Evolutionary conservation across 2,888 invertebrate species (phyloP), one percentile per base, ranked within the genome.

Genomic region (Aporophyla nigra): DNA sequence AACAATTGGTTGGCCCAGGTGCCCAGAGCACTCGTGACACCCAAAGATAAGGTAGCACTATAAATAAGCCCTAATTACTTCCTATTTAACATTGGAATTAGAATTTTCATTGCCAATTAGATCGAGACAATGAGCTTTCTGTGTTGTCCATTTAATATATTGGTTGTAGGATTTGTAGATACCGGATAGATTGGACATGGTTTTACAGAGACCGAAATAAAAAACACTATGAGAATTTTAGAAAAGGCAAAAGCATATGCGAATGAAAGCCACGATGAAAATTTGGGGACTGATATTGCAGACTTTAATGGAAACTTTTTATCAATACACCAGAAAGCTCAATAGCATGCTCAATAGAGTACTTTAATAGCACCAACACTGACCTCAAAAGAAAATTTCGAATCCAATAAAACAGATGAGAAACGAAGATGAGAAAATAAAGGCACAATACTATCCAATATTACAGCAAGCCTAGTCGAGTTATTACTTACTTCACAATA

Each of bases 21-120:
- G 81, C 71, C 80, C 76, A 80, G 83, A 76, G 82, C 87, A 86
- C 86, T 93, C 93, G 94, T 93, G 94, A 91, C 91, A 90, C 90
- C 90, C 86, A 81, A 90, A 94, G 95, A 95, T 95, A 95, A 95
- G 93, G 93, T 91, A 92, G 92, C 91, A 88, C 93, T 89, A 95
- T 95, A 95, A 94, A 95, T 95, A 93, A 94, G 88, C 92, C 88
- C 94, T 95, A 95, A 96, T 96, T 95, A 95, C 95, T 94, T 92
- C 92, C 93, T 93, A 93, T 92, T 92, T 93, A 91, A 90, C 88
- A 90, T 89, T 88, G 85, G 90, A 90, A 88, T 86, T 87, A 85
- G 90, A 89, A 90, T 90, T 91, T 90, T 91, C 91, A 90, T 89
- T 90, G 89, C 91, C 90, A 92, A 92, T 92, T 92, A 92, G 89